Evolutionary conservation across 2,888 invertebrate genomes (phyloP).

Genomic region (Tribolium freemani): DNA sequence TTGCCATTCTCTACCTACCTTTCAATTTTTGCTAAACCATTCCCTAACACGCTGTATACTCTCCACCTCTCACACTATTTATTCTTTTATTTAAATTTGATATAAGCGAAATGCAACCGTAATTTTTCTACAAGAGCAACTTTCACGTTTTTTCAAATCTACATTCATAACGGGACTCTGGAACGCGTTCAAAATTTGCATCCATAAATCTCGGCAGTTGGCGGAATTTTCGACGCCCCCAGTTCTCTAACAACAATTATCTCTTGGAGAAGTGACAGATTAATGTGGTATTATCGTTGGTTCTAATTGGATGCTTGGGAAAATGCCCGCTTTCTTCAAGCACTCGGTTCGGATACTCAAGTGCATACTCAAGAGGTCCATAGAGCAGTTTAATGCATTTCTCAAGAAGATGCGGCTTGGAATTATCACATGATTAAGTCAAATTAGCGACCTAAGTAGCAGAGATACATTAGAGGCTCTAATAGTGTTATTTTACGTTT

Average conservation of each 20-base stretch:
- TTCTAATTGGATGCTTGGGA: background rate
- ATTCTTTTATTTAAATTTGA: background rate
- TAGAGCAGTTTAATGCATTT: background rate
- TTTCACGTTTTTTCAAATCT: background rate
- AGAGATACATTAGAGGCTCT: too few relatives aligned
- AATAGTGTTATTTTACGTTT: background rate
- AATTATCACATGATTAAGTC: background rate
- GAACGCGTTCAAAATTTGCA: constrained; percentile 6
- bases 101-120: background rate
- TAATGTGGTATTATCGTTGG: background rate
- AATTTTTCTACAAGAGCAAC: background rate
- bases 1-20: too few relatives aligned
- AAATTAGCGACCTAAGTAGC: background rate
- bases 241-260: background rate
- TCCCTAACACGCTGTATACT: too few relatives aligned
- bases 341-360: background rate
- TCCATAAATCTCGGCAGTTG: constrained; percentile 6
- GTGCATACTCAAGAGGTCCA: background rate
- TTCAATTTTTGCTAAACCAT: too few relatives aligned
- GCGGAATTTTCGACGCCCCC: background rate
- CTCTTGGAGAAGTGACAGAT: background rate
- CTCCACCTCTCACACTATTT: background rate
- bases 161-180: constrained; percentile 5
- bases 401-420: background rate
- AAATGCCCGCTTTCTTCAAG: background rate